phyloP scores from a whole-genome alignment of 1,140 invertebrate genomes.

The Trichonephila clavipes region DNA sequence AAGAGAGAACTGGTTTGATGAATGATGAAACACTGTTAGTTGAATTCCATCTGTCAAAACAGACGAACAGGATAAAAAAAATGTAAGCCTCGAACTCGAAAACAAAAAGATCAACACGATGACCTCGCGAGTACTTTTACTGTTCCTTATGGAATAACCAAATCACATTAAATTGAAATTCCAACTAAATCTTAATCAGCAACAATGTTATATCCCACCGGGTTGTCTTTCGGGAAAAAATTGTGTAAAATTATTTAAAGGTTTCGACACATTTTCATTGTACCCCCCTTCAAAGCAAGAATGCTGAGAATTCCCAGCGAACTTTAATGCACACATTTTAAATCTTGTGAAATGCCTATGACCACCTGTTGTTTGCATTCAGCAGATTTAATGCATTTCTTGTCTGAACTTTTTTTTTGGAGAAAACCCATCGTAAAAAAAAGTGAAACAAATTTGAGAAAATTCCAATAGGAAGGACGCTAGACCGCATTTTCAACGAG shows the following conservation, averaged over 20 bases:
- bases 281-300: background rate
- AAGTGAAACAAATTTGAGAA: background rate
- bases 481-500: background rate
- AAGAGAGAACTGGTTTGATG: too few relatives aligned
- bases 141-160: too few relatives aligned
- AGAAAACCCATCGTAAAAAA: background rate
- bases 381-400: background rate
- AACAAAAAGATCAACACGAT: too few relatives aligned
- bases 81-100: too few relatives aligned
- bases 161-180: background rate
- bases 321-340: background rate
- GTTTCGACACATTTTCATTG: background rate
- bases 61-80: too few relatives aligned
- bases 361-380: background rate
- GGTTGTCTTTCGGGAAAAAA: background rate
- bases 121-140: too few relatives aligned
- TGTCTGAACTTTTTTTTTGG: background rate
- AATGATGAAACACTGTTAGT: too few relatives aligned
- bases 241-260: background rate
- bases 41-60: too few relatives aligned
- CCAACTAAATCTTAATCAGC: background rate
- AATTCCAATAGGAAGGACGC: background rate
- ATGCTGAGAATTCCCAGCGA: background rate
- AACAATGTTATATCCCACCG: background rate
- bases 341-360: background rate